phyloP scores from a whole-genome alignment of 2,113 vertebrate genomes.

The Capreolus pygargus region DNA sequence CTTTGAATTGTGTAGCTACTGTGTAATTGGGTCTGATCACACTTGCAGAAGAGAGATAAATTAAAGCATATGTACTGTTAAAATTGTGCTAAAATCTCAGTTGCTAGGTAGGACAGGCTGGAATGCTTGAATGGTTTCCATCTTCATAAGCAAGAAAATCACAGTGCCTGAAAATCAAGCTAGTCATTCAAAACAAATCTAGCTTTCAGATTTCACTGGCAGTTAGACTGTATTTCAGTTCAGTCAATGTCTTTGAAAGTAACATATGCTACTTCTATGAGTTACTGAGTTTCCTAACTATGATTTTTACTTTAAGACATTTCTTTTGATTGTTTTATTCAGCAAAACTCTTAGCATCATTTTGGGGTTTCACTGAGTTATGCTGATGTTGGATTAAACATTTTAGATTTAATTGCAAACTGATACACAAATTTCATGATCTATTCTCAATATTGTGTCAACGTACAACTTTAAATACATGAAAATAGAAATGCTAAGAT shows the following conservation, averaged over 20 bases:
- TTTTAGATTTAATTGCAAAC: conserved; percentile 29
- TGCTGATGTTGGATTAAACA: neutral
- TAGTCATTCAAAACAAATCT: conserved; percentile 10
- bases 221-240: neutral
- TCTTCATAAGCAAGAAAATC: neutral
- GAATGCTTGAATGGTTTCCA: neutral
- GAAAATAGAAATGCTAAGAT: conserved; percentile 1
- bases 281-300: neutral
- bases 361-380: conserved; percentile 8
- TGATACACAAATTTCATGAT: neutral
- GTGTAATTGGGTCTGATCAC: neutral
- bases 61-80: neutral
- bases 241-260: neutral
- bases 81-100: neutral
- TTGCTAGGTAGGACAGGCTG: neutral
- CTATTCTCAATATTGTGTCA: neutral
- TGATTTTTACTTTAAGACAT: neutral
- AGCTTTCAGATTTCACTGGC: neutral
- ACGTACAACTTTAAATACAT: neutral
- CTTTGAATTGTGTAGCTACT: neutral
- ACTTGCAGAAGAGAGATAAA: conserved; percentile 27
- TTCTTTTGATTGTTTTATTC: neutral
- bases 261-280: neutral
- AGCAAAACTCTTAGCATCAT: neutral
- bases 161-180: neutral